A percentile compares a stretch with the other conserved stretches of the same genome.
Conservation (phyloP, 53 echinoderm and acorn worm genomes). For the Pentamera pediparva region DNA sequence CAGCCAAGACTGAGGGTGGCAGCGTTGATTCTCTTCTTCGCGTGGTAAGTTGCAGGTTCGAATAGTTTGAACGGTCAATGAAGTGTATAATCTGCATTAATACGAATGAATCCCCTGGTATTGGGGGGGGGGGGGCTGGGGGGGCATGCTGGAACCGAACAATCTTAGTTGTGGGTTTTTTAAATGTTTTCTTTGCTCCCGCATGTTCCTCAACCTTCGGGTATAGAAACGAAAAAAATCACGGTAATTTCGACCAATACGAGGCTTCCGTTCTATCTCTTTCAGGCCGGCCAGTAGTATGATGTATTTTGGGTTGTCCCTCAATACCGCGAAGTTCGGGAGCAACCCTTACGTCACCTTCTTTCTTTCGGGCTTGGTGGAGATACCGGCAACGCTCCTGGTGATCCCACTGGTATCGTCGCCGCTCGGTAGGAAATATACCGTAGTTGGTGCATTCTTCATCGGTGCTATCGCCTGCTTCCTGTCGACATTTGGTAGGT, state of each 20-base stretch:
- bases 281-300: conserved; percentile 48
- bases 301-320: conserved; percentile 54
- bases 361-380: conserved; percentile 55
- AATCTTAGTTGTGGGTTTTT: too few species aligned
- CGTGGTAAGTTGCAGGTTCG: conserved; percentile 52
- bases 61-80: too few species aligned
- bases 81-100: too few species aligned
- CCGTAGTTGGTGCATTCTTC: conserved; percentile 33
- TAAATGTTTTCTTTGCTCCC: too few species aligned
- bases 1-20: conserved; percentile 40
- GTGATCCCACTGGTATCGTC: conserved; percentile 25
- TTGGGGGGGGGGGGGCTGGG: too few species aligned
- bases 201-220: too few species aligned
- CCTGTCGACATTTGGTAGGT: conserved; percentile 19
- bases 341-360: conserved; percentile 43
- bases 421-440: conserved; percentile 33
- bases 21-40: conserved; percentile 37
- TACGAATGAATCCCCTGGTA: too few species aligned
- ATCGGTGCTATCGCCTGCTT: conserved; percentile 46
- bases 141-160: too few species aligned
- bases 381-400: conserved; percentile 47
- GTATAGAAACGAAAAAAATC: too few species aligned
- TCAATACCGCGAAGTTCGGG: conserved; percentile 50
- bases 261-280: neutral
- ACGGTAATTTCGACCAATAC: too few species aligned